Evolutionary conservation across 2,797 vertebrate genomes (phyloP).

Genomic region (Micromesistius poutassou): DNA sequence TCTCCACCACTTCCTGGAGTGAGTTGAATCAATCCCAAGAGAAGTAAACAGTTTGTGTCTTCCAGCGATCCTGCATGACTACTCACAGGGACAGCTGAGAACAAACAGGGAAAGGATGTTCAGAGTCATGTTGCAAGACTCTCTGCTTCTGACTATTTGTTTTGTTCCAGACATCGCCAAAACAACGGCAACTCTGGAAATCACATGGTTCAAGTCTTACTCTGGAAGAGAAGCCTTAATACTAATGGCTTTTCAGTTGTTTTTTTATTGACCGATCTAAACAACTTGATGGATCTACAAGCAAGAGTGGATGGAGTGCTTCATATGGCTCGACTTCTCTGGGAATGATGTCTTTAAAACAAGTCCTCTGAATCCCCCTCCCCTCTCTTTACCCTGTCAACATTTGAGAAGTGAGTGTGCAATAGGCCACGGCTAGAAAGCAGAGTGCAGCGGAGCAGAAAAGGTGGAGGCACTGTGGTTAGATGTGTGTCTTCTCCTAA

Average conservation of each 20-base stretch:
- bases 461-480: conserved; percentile 27
- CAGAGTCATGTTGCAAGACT: conserved; percentile 34
- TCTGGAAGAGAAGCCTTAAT: conserved; percentile 13
- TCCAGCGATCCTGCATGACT: neutral
- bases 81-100: neutral
- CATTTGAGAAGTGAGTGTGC: conserved; percentile 50
- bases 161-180: conserved; percentile 31
- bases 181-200: conserved; percentile 26
- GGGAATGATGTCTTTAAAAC: conserved; percentile 27
- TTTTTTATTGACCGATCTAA: conserved; percentile 18
- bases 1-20: neutral
- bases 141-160: conserved; percentile 13
- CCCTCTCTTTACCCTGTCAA: conserved; percentile 63
- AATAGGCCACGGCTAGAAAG: conserved; percentile 19
- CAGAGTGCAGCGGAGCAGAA: conserved; percentile 20
- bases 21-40: neutral
- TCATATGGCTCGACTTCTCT: too few species aligned
- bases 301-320: neutral
- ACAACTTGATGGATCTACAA: neutral
- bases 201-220: conserved; percentile 31
- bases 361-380: conserved; percentile 22
- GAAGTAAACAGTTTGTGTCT: neutral
- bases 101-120: neutral
- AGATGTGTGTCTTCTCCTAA: conserved; percentile 59
- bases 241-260: neutral